Percentiles rank a stretch among this genome's conserved stretches.
phyloP scores from a whole-genome alignment of 2,797 vertebrate genomes.

The Onychomys torridus region DNA sequence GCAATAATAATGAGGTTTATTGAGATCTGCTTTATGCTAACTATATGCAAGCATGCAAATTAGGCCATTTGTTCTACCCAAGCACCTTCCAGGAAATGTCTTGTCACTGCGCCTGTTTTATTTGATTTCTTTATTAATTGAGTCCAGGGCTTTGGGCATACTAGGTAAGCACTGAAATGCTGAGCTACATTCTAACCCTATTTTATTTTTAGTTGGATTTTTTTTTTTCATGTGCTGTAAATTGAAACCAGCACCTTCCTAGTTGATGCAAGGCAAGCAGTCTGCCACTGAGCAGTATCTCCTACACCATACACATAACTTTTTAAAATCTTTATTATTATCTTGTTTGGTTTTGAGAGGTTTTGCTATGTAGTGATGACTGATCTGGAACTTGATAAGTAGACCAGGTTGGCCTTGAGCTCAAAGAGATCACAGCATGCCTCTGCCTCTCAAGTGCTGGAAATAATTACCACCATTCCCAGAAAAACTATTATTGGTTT shows the following conservation, averaged over 20 bases:
- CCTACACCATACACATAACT: not conserved
- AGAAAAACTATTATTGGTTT: not conserved
- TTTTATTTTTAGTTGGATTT: not conserved
- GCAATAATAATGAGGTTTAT: not conserved
- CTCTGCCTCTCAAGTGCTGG: not conserved
- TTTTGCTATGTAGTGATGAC: not conserved
- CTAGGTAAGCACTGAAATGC: not conserved
- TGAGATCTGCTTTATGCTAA: not conserved
- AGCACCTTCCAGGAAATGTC: slow-evolving; percentile 6
- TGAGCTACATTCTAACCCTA: not conserved
- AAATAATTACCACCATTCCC: not conserved
- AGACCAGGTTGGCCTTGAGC: not conserved
- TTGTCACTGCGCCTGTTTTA: not conserved
- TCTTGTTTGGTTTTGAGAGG: not conserved
- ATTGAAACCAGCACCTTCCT: not conserved
- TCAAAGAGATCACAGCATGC: not conserved
- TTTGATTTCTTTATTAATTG: not conserved
- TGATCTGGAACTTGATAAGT: not conserved
- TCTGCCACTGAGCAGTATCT: not conserved
- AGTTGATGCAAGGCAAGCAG: not conserved
- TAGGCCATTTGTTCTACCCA: not conserved
- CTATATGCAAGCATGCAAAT: not conserved
- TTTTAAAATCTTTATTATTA: not conserved
- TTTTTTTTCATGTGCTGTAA: not conserved
- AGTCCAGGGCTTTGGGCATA: not conserved